Evolutionary conservation across 1,140 invertebrate species (phyloP).

Genomic region (Microvelia longipes): DNA sequence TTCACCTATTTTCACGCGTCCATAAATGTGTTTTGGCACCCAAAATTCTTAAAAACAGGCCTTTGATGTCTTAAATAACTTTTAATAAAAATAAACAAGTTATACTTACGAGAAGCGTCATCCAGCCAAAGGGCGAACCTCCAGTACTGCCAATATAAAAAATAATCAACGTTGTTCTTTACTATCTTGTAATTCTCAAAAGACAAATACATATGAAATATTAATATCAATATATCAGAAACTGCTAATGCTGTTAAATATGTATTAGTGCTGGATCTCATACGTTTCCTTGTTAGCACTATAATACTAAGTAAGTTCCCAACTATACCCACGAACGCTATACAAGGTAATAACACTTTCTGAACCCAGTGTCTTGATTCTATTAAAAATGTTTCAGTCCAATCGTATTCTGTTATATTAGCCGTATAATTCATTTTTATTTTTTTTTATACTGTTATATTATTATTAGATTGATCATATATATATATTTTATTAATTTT

Average conservation of each 20-base stretch:
- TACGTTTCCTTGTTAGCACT: conserved; percentile 53
- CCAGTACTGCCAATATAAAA: conserved; percentile 38
- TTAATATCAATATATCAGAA: conserved; percentile 52
- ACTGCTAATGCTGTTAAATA: conserved; percentile 57
- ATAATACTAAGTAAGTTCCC: conserved; percentile 57
- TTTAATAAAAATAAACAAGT: neutral
- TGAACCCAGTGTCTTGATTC: conserved; percentile 43
- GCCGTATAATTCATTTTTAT: neutral
- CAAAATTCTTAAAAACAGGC: too few relatives aligned
- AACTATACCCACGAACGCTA: conserved; percentile 48
- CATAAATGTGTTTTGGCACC: too few relatives aligned
- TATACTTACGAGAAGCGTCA: conserved; percentile 41
- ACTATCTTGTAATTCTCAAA: conserved; percentile 40
- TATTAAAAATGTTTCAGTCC: conserved; percentile 25
- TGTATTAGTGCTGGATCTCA: conserved; percentile 58
- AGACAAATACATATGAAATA: conserved; percentile 47
- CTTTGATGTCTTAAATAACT: too few relatives aligned
- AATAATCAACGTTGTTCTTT: conserved; percentile 30
- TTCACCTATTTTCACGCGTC: too few relatives aligned
- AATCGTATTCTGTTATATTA: neutral
- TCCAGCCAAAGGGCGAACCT: conserved; percentile 41
- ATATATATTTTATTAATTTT: neutral
- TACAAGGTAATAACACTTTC: conserved; percentile 48
- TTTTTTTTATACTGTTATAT: neutral
- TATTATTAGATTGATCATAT: neutral